phyloP scores from a whole-genome alignment of 2,797 vertebrate genomes.

The Tragelaphus oryx region DNA sequence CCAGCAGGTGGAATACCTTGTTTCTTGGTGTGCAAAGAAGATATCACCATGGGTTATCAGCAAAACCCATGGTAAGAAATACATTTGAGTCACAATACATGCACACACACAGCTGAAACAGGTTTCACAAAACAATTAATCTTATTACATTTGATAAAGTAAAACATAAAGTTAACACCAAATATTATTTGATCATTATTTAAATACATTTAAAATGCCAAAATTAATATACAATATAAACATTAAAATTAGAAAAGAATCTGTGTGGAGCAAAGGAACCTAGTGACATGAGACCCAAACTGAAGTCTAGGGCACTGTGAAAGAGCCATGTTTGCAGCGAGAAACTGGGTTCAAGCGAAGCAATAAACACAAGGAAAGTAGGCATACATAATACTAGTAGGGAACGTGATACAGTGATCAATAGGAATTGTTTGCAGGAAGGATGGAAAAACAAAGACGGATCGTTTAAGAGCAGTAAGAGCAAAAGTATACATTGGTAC shows the following conservation, averaged over 20 bases:
- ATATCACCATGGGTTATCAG: background rate
- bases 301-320: background rate
- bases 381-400: background rate
- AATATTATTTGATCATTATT: background rate
- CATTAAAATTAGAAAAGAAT: conserved; percentile 13
- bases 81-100: background rate
- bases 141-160: background rate
- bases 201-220: background rate
- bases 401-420: background rate
- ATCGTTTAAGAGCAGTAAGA: background rate
- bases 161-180: background rate
- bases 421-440: background rate
- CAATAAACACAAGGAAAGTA: background rate
- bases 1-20: background rate
- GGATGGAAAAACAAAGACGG: background rate
- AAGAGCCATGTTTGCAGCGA: background rate
- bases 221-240: background rate
- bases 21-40: background rate
- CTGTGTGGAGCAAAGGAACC: background rate
- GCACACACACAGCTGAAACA: background rate
- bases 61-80: background rate
- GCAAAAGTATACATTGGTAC: background rate
- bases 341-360: background rate
- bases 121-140: no score
- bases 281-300: background rate